Evolutionary conservation across 1,140 invertebrate genomes (phyloP), one percentile per base, ranked within the genome.

Genomic region (Leptopilina clavipes): DNA sequence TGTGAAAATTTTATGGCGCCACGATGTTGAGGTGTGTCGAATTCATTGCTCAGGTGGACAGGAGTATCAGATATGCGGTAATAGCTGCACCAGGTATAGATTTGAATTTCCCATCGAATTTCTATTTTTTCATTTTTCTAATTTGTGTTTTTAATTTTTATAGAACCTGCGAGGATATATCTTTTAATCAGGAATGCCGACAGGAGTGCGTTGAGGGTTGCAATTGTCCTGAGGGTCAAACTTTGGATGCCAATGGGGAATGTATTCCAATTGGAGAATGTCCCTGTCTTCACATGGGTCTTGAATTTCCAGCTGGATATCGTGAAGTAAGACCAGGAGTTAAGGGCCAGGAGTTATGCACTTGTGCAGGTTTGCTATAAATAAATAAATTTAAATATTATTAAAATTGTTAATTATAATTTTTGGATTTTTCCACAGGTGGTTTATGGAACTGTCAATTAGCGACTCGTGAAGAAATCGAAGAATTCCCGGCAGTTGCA

Each of bases 131-230:
- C 14, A 45, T 45, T 48, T 52, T 72, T 10, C 5, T 71, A 56
- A 31, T 25, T 54, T 25, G 10, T 25, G 9, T 6, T 43, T 25
- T 52, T 44, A 40, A 17, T 10, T 8, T n/a, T 56, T 5, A 19
- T 14, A 65, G 59, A 37, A 65, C 59, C 14, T 5, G 70, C 40
- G 18, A 12, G 65, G 77, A 12, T 54, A 84, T 81, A 78, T 84
- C 84, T 7, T 84, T 79, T 1, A 81, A 87, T 40, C 80, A 79
- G 44, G 52, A 82, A 0, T 95, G 95, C 86, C 90, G 88, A 54
- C 91, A 92, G 14, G 91, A 90, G 44, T 98, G 97, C 84, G 94
- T 97, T 0, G 96, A 97, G 86, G 97, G 97, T 1, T 98, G 97
- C 88, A 95, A 95, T 76, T 98, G 97, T 86, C 95, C 96, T 0